Conservation (phyloP, 2,797 vertebrate genomes). For the Parambassis ranga region DNA sequence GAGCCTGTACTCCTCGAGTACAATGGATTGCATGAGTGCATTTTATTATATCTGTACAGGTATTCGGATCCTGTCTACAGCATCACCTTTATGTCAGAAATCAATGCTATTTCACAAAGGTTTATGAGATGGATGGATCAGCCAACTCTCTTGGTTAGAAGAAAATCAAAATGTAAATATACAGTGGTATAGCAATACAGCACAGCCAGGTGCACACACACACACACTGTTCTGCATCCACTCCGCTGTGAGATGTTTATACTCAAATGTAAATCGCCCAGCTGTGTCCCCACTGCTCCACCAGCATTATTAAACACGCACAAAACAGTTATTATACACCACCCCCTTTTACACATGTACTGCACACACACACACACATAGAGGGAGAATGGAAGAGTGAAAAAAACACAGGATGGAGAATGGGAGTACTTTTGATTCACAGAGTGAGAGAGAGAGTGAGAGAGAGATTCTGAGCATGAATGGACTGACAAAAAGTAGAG, state of each 20-base stretch:
- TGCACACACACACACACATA: conserved; percentile 5
- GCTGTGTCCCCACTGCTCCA: conserved; percentile 54
- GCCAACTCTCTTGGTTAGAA: background rate
- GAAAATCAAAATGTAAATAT: background rate
- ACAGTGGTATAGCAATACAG: background rate
- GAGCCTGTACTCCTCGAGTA: too few species aligned
- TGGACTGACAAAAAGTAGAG: too few species aligned
- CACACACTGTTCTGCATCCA: conserved; percentile 7
- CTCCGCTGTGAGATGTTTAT: conserved; percentile 45
- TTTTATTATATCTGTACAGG: background rate
- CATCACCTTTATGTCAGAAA: background rate
- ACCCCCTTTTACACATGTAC: background rate
- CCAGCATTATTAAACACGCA: conserved; percentile 49
- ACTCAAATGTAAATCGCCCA: conserved; percentile 53
- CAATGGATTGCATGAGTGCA: too few species aligned
- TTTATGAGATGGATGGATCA: background rate
- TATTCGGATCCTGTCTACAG: background rate
- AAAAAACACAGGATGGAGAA: background rate
- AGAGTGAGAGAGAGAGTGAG: conserved; percentile 4
- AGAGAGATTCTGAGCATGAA: conserved; percentile 13
- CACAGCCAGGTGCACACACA: background rate
- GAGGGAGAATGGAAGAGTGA: background rate
- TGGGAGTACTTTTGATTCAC: conserved; percentile 19
- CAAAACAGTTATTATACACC: conserved; percentile 51
- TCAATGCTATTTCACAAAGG: background rate